phyloP scores from a whole-genome alignment of 2,888 invertebrate species.

The Trilocha varians region DNA sequence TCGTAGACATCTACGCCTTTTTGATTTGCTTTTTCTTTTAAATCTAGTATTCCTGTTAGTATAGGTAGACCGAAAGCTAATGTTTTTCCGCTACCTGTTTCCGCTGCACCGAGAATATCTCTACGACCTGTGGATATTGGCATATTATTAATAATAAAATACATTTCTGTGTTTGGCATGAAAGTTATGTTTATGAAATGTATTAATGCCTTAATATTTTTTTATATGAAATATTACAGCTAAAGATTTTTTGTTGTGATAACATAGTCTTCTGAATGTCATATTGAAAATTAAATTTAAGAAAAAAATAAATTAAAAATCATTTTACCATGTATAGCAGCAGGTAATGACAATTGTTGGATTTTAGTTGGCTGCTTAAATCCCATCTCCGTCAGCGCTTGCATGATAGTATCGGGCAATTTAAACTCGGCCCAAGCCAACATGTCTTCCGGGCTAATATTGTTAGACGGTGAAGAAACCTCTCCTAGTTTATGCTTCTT shows the following conservation, averaged over 20 bases:
- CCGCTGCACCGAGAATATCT: slow-evolving; percentile 98
- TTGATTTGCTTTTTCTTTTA: slow-evolving; percentile 64
- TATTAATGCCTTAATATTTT: too few species aligned
- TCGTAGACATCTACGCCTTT: slow-evolving; percentile 55
- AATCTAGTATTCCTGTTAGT: slow-evolving; percentile 84
- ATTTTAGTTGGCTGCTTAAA: slow-evolving; percentile 92
- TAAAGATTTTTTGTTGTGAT: too few species aligned
- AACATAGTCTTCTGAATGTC: too few species aligned
- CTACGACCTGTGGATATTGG: slow-evolving; percentile 70
- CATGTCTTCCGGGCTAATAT: slow-evolving; percentile 58
- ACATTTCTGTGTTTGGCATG: background rate
- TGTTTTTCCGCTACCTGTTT: slow-evolving; percentile 99
- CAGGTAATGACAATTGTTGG: slow-evolving; percentile 84
- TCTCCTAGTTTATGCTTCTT: slow-evolving; percentile 38
- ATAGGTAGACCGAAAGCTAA: slow-evolving; percentile 97
- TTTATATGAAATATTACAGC: too few species aligned
- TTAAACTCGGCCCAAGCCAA: slow-evolving; percentile 78
- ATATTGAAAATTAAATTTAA: too few species aligned
- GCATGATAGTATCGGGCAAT: slow-evolving; percentile 79
- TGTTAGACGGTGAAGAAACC: slow-evolving; percentile 21
- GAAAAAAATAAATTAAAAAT: too few species aligned
- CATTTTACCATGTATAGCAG: slow-evolving; percentile 83
- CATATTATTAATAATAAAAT: background rate
- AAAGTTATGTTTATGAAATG: background rate
- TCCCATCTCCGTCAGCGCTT: slow-evolving; percentile 81